Conservation (phyloP, 2,888 invertebrate species). For the Lamproptera curius region DNA sequence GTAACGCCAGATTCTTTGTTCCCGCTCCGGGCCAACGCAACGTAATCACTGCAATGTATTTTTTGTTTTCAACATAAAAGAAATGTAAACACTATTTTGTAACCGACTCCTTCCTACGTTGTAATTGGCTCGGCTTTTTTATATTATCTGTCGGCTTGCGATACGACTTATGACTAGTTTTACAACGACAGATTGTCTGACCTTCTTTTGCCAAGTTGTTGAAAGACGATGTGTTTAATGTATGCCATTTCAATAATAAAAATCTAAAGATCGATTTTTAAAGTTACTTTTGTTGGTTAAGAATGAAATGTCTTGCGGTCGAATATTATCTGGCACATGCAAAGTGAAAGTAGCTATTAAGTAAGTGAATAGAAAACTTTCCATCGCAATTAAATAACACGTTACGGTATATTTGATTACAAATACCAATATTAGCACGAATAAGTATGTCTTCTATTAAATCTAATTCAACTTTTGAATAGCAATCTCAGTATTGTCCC, state of each 20-base stretch:
- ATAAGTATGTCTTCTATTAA: background rate
- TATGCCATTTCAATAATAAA: too few species aligned
- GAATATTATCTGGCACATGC: constrained; percentile 6
- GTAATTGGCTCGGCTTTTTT: constrained; percentile 1
- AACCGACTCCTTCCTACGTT: constrained; percentile 22
- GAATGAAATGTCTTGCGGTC: background rate
- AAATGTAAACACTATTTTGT: constrained; percentile 33
- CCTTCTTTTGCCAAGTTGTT: too few species aligned
- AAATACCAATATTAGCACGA: background rate
- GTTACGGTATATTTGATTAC: constrained; percentile 2
- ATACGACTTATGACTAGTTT: too few species aligned
- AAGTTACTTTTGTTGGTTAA: background rate
- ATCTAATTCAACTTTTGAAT: background rate
- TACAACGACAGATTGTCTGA: too few species aligned
- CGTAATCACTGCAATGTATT: constrained; percentile 28
- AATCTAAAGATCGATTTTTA: too few species aligned
- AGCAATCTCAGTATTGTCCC: background rate
- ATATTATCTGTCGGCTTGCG: background rate
- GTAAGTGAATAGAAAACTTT: constrained; percentile 11
- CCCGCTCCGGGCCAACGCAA: constrained; percentile 31
- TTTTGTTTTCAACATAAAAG: constrained; percentile 27
- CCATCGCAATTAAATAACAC: constrained; percentile 7
- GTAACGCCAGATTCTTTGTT: constrained; percentile 34
- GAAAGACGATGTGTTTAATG: too few species aligned
- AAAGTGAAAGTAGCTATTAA: constrained; percentile 16